Evolutionary conservation across 2,113 vertebrate genomes (phyloP).

Genomic region (Telmatochromis brachygnathus): DNA sequence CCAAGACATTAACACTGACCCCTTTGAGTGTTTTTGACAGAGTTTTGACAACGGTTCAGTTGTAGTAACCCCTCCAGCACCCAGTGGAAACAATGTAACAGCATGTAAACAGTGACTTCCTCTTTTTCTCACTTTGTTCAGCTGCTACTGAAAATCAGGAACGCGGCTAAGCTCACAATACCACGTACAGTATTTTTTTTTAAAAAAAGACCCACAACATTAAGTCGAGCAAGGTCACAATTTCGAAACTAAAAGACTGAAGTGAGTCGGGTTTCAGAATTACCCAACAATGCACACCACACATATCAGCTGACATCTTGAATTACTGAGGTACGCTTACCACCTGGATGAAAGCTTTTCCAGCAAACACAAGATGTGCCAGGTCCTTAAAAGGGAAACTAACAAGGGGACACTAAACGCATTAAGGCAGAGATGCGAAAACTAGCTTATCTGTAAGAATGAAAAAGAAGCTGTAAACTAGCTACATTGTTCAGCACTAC

Average conservation of each 20-base stretch:
- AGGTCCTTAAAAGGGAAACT: neutral
- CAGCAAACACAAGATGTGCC: neutral
- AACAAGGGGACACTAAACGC: neutral
- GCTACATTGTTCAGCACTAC: neutral
- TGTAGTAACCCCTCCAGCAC: neutral
- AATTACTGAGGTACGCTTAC: conserved; percentile 48
- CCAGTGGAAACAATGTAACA: conserved; percentile 23
- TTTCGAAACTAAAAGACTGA: neutral
- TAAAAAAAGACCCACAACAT: neutral
- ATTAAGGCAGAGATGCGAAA: neutral
- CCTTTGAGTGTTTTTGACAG: neutral
- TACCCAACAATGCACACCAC: conserved; percentile 25
- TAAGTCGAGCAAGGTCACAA: neutral
- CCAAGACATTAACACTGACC: neutral
- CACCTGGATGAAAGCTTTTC: conserved; percentile 51
- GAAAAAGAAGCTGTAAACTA: neutral
- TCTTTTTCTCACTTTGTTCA: conserved; percentile 27
- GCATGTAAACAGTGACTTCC: conserved; percentile 54
- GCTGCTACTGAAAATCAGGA: conserved; percentile 1
- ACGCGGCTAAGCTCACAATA: neutral
- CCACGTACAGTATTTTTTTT: neutral
- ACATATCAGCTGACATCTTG: conserved; percentile 62
- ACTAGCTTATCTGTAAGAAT: neutral
- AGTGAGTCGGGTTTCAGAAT: conserved; percentile 43
- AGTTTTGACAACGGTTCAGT: neutral